Evolutionary conservation across 2,113 vertebrate species (phyloP).

Genomic region (Catagonus wagneri): DNA sequence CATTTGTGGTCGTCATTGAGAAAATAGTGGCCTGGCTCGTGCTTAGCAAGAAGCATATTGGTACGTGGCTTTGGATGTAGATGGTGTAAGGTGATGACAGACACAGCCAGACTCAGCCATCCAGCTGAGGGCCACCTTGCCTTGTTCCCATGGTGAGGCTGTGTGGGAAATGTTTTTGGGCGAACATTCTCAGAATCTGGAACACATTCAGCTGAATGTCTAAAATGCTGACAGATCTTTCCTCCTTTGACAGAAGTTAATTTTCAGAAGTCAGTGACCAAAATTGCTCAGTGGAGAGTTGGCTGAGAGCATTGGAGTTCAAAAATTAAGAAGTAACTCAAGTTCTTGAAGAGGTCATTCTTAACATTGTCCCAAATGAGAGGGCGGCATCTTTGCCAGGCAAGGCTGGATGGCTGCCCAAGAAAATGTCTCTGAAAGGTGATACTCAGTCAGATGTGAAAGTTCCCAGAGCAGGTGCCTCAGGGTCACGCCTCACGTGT

Average conservation of each 20-base stretch:
- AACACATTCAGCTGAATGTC: background rate
- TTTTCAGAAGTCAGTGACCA: constrained; percentile 51
- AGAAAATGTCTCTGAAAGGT: background rate
- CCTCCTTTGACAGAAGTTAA: background rate
- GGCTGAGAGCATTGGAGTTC: background rate
- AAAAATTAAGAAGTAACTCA: background rate
- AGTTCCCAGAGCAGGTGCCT: background rate
- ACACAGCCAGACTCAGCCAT: background rate
- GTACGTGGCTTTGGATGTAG: background rate
- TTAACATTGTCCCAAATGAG: background rate
- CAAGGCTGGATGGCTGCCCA: background rate
- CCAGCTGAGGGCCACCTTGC: background rate
- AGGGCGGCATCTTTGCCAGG: background rate
- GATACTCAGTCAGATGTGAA: background rate
- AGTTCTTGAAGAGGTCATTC: background rate
- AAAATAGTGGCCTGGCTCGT: background rate
- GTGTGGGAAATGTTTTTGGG: background rate
- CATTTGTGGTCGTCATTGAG: background rate
- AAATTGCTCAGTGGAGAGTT: background rate
- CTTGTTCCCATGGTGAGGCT: background rate
- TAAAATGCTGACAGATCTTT: background rate
- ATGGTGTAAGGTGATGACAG: background rate
- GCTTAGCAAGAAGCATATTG: background rate
- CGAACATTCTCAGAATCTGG: background rate
- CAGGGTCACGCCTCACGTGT: rapidly evolving